Evolutionary conservation across 1,140 invertebrate genomes (phyloP).

Genomic region (Lordiphosa mommai): DNA sequence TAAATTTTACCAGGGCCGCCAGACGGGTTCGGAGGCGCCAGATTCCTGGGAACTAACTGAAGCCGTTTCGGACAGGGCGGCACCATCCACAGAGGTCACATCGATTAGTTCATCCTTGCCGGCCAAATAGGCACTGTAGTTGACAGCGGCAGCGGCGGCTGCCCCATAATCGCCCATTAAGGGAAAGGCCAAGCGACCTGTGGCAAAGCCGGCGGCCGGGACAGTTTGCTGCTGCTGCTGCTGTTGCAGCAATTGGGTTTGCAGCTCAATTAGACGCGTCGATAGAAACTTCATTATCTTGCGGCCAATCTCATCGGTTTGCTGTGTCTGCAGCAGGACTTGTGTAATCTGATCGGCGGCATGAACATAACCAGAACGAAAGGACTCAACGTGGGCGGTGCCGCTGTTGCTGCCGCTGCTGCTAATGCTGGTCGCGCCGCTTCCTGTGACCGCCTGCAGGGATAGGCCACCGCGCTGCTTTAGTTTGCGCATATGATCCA

Average conservation of each 20-base stretch:
- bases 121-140: constrained; percentile 50
- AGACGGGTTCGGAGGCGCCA: constrained; percentile 64
- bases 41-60: constrained; percentile 66
- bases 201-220: constrained; percentile 37
- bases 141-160: constrained; percentile 50
- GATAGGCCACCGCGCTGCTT: constrained; percentile 80
- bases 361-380: constrained; percentile 94
- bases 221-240: constrained; percentile 41
- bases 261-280: constrained; percentile 86
- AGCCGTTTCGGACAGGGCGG: constrained; percentile 62
- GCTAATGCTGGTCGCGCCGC: constrained; percentile 2
- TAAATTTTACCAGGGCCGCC: constrained; percentile 65
- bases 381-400: constrained; percentile 86
- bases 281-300: constrained; percentile 93
- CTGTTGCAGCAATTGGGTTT: constrained; percentile 63
- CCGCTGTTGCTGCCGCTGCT: constrained; percentile 19
- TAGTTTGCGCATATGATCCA: constrained; percentile 94
- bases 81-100: constrained; percentile 71
- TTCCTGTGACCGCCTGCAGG: constrained; percentile 78
- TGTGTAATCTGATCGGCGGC: constrained; percentile 95
- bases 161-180: constrained; percentile 52
- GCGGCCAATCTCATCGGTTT: constrained; percentile 87
- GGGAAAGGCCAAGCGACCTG: constrained; percentile 48
- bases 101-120: constrained; percentile 71
- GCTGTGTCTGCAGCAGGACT: constrained; percentile 88